Conservation (phyloP, 1,140 invertebrate genomes). For the Nasonia giraulti region DNA sequence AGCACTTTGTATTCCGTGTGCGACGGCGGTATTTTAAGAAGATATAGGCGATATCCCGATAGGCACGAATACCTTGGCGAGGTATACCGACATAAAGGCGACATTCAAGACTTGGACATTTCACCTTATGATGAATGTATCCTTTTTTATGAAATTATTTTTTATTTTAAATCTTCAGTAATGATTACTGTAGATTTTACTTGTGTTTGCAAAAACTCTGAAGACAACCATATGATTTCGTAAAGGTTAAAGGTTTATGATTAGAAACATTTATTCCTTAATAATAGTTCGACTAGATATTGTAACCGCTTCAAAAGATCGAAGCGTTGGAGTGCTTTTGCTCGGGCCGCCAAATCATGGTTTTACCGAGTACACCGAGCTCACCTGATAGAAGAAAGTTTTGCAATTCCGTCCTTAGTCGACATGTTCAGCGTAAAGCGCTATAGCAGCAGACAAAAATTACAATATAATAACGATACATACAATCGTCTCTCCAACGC, state of each 20-base stretch:
- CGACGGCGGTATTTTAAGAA: constrained; percentile 71
- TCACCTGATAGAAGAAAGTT: constrained; percentile 68
- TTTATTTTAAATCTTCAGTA: background rate
- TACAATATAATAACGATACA: constrained; percentile 3
- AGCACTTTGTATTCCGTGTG: constrained; percentile 74
- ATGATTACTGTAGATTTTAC: background rate
- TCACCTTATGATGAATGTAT: constrained; percentile 77
- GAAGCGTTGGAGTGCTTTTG: constrained; percentile 73
- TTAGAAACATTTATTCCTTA: constrained; percentile 48
- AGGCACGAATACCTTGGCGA: constrained; percentile 74
- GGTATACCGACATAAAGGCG: constrained; percentile 73
- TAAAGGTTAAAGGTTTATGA: too few species aligned
- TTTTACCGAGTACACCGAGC: constrained; percentile 74
- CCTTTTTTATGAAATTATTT: constrained; percentile 62
- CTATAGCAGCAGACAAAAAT: background rate
- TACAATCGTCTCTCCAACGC: background rate
- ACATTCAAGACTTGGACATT: constrained; percentile 76
- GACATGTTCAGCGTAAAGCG: background rate
- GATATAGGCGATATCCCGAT: constrained; percentile 74
- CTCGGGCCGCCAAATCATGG: constrained; percentile 76
- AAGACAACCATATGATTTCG: too few species aligned
- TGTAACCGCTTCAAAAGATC: constrained; percentile 75
- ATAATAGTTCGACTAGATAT: constrained; percentile 66
- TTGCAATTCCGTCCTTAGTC: constrained; percentile 43
- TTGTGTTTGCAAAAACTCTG: background rate